Evolutionary conservation across 2,888 invertebrate species (phyloP).

Genomic region (Bombyx huttoni): DNA sequence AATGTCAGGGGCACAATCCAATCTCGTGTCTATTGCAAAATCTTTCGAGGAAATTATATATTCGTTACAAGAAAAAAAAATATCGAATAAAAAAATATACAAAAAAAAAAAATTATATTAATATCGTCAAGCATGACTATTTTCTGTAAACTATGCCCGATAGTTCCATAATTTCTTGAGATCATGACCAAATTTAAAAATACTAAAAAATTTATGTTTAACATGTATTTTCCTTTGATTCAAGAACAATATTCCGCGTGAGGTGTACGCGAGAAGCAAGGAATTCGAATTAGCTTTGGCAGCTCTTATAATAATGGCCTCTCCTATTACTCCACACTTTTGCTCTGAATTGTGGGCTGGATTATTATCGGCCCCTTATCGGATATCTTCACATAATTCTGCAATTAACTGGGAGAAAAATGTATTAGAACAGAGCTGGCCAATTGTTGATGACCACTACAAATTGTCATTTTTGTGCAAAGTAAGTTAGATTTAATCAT

Average conservation of each 20-base stretch:
- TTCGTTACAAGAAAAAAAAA: too few species aligned
- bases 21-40: too few species aligned
- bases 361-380: conserved; percentile 76
- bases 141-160: too few species aligned
- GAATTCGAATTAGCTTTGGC: conserved; percentile 87
- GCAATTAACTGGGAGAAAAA: conserved; percentile 77
- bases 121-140: too few species aligned
- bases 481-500: conserved; percentile 44
- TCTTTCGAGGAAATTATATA: too few species aligned
- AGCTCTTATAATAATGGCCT: conserved; percentile 84
- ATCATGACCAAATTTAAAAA: too few species aligned
- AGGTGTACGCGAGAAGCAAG: conserved; percentile 74
- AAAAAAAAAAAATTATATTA: too few species aligned
- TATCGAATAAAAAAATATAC: too few species aligned
- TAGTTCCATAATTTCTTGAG: too few species aligned
- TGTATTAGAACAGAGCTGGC: conserved; percentile 85
- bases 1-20: too few species aligned
- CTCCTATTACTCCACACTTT: conserved; percentile 93
- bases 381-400: conserved; percentile 47
- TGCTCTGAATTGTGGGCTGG: conserved; percentile 92
- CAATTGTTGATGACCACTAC: conserved; percentile 79
- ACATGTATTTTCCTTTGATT: conserved; percentile 11
- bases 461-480: conserved; percentile 76
- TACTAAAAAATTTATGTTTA: not conserved
- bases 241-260: conserved; percentile 73